Base-by-base conservation (phyloP, 2,113 vertebrate genomes). In the Megaceryle torquata region DNA sequence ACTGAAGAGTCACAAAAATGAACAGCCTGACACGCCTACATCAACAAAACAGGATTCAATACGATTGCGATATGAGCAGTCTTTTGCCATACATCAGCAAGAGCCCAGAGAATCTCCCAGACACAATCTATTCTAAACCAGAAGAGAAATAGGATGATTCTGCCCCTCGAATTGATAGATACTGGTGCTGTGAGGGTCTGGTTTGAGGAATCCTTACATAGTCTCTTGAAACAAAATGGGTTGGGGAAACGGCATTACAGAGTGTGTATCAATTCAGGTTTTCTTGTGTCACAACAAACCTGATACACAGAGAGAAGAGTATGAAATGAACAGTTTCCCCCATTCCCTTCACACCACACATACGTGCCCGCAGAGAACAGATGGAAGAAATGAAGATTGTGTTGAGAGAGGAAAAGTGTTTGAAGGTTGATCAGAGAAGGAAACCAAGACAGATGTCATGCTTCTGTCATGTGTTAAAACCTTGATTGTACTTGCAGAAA, bases 391-490 rank as follows among this genome's bases (percentile, higher is more conserved):
- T 18, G 78, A 93, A 92, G 63, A 90, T 77, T 94, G 92, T 82
- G 92, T 74, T 46, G 83, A 90, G 77, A 93, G 33, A 95, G 83
- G 60, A 63, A 18, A 96, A 96, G 91, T 77, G 84, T 85, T 94
- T 91, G 93, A 91, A 96, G 88, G 84, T 95, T 96, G 86, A 85
- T 88, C 87, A 65, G 85, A 86, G 95, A 87, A 86, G 89, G 90
- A 95, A 94, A 96, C n/a, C 1, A 50, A 96, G 96, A 94, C 95
- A 97, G 95, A 96, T 96, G 92, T 95, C 95, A 80, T 86, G 75
- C 80, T 76, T 94, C 91, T 95, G 89, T 95, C 94, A 93, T 33
- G 50, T 90, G 95, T 70, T 92, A 93, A 97, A 96, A 94, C 91
- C 82, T 80, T 18, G 88, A 79, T 37, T 0, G 5, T 67, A 72